Evolutionary conservation across 2,797 vertebrate species (phyloP).

Genomic region (Pterois miles): DNA sequence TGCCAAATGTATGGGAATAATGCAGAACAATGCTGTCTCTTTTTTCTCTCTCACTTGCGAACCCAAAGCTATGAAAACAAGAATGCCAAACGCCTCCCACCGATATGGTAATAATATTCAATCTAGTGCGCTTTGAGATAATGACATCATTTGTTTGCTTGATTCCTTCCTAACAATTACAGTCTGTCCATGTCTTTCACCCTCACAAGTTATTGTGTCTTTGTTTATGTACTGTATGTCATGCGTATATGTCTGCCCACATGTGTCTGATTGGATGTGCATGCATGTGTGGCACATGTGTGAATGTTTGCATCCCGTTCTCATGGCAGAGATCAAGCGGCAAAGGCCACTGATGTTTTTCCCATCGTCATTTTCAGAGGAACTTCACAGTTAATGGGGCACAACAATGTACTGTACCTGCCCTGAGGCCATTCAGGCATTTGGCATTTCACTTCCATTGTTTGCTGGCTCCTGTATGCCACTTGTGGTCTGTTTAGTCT

Average conservation of each 20-base stretch:
- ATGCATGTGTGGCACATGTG: conserved; percentile 23
- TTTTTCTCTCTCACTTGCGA: conserved; percentile 28
- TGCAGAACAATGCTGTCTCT: conserved; percentile 50
- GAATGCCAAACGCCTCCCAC: conserved; percentile 67
- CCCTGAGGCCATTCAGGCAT: conserved; percentile 48
- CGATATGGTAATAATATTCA: conserved; percentile 64
- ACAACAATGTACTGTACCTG: conserved; percentile 57
- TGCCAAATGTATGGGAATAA: conserved; percentile 26
- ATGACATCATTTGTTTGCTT: conserved; percentile 70
- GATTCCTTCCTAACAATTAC: conserved; percentile 45
- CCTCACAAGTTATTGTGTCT: conserved; percentile 17
- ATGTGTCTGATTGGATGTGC: not conserved
- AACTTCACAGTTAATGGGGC: conserved; percentile 59
- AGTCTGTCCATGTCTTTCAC: conserved; percentile 17
- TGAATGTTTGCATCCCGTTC: conserved; percentile 35
- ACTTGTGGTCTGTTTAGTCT: conserved; percentile 64
- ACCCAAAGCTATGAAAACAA: conserved; percentile 30
- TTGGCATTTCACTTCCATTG: conserved; percentile 66
- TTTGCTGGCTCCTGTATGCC: conserved; percentile 48
- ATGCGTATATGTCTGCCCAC: not conserved
- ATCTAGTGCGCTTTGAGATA: conserved; percentile 50
- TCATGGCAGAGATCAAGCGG: conserved; percentile 22
- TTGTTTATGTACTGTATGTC: not conserved
- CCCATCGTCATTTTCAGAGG: conserved; percentile 36
- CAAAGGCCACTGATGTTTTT: conserved; percentile 52